These are phyloP conservation scores for Chelonus formosanus DNA, from an alignment of 2,888 invertebrate genomes.

Conservation along the genomic window DNA sequence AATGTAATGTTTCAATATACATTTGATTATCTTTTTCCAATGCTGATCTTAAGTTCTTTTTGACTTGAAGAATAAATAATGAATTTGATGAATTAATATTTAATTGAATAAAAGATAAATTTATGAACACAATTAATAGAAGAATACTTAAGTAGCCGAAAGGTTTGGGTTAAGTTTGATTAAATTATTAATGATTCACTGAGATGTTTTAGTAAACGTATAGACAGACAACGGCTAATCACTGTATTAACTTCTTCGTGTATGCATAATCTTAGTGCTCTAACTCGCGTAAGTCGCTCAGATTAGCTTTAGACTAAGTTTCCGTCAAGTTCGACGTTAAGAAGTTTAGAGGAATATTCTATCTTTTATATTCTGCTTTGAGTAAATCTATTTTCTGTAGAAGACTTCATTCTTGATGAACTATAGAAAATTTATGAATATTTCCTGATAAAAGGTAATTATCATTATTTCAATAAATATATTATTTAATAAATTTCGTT, in stretches of 20 bases:
- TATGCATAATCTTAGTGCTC: slow-evolving; percentile 42
- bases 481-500: too few species aligned
- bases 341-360: slow-evolving; percentile 21
- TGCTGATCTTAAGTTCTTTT: neutral
- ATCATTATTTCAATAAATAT: too few species aligned
- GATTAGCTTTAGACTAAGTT: slow-evolving; percentile 37
- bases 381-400: neutral
- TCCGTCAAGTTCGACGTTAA: slow-evolving; percentile 30
- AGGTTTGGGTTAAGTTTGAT: slow-evolving; percentile 30
- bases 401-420: neutral
- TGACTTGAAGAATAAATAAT: too few species aligned
- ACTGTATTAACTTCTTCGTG: slow-evolving; percentile 43
- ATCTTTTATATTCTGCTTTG: neutral
- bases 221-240: slow-evolving; percentile 37
- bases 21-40: neutral
- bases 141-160: neutral
- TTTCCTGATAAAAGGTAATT: too few species aligned
- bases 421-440: too few species aligned
- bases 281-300: slow-evolving; percentile 38
- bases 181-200: slow-evolving; percentile 39
- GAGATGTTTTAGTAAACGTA: slow-evolving; percentile 23
- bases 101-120: slow-evolving; percentile 28
- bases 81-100: too few species aligned
- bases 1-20: too few species aligned
- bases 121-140: neutral